Evolutionary conservation across 92 coral and sea anemone genomes (phyloP), one percentile per base, ranked within the genome.

Genomic region (Epizoanthus stellaris): DNA sequence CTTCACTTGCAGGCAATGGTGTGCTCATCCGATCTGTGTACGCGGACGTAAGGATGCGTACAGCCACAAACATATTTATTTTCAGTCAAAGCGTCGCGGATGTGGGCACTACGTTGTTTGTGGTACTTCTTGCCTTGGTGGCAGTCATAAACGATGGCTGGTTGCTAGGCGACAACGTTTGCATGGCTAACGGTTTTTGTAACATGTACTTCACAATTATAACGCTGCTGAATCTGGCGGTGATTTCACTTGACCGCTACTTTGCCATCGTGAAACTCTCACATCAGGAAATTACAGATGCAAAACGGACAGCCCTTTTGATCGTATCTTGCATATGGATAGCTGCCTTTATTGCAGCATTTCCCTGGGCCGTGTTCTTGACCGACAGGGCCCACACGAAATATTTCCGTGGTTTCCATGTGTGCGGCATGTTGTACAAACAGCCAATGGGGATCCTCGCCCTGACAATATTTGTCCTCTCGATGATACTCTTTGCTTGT

Each of bases 191-290:
- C 40, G 81, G 87, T 0, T 92, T 92, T 67, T 87, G 92, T 10
- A 95, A 95, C 93, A 80, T 92, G 94, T 91, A 74, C 80, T 95
- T 95, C 63, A 92, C 98, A 17, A 89, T 86, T 38, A 76, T 88
- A 54, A 95, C 98, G 7, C 69, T 95, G 52, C 20, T 90, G 3
- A 92, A 92, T 34, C 84, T 92, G 15, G 76, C 92, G 11, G 70
- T 88, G 12, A 85, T 95, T 42, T 89, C 95, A 11, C 84, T 88
- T 36, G 95, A 95, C 80, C 75, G 98, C 53, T 95, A 90, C 70
- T 66, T 90, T 61, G 95, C 93, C 42, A 93, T 95, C 25, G 93
- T 76, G 7, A 89, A 76, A 75, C 64, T 85, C 15, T 63, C 86
- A 4, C 77, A 73, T 16, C 87, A 77, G 8, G 62, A 67, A 13